Percentiles rank a stretch among this genome's conserved stretches.
phyloP scores from a whole-genome alignment of 2,797 vertebrate genomes.

The Propithecus perrieri region DNA sequence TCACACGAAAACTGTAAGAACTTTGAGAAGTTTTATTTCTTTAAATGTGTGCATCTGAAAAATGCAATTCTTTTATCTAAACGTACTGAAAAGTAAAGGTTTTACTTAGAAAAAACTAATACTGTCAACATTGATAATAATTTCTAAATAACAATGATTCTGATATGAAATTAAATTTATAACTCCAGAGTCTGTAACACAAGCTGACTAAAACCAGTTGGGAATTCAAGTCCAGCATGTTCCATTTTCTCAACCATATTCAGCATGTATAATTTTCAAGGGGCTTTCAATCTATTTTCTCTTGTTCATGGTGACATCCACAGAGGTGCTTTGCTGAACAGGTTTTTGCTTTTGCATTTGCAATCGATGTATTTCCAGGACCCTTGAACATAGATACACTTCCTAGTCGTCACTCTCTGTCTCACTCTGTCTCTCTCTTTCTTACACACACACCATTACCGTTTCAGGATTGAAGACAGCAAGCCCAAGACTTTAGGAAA shows the following conservation, averaged over 20 bases:
- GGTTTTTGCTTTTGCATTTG: background rate
- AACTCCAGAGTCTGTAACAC: background rate
- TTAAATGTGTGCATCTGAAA: background rate
- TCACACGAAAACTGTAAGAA: background rate
- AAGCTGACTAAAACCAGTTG: background rate
- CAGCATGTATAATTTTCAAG: background rate
- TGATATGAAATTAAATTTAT: background rate
- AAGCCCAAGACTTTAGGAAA: background rate
- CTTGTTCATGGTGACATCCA: background rate
- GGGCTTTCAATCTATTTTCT: background rate
- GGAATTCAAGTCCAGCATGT: background rate
- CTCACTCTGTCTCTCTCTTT: background rate
- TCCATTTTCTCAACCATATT: background rate
- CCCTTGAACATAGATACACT: background rate
- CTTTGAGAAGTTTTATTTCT: background rate
- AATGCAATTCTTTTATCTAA: background rate
- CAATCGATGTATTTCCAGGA: background rate
- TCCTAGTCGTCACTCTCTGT: background rate
- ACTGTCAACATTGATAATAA: background rate
- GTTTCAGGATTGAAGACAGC: background rate
- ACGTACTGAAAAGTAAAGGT: slow-evolving; percentile 7
- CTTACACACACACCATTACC: background rate
- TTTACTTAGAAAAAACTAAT: background rate
- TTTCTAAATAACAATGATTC: background rate
- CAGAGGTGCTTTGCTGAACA: background rate